Evolutionary conservation across 2,113 vertebrate genomes (phyloP), one percentile per base, ranked within the genome.

Genomic region (Chaetodon auriga): DNA sequence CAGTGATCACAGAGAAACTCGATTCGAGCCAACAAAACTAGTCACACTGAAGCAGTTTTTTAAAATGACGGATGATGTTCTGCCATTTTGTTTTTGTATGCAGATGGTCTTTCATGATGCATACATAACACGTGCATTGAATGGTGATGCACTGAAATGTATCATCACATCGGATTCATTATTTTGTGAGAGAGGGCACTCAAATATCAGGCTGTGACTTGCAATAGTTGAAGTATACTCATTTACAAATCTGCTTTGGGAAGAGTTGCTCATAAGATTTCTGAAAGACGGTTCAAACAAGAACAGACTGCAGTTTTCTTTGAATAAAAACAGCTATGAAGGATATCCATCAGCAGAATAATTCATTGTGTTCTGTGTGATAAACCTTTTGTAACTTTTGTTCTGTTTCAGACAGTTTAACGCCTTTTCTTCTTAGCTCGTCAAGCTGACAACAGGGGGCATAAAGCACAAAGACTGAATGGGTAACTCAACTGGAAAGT

Each of bases 1-100:
- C 58, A 83, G 43, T 79, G 49, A 86, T 81, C 46, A 77, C 23
- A 73, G 68, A 63, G 43, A 51, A 43, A 63, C 79, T 55, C 1
- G 13, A 14, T 79, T 55, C 1, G 16, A 14, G 54, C 62, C 74
- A 58, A 53, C 30, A 63, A 81, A 64, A 53, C 5, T 11, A 51
- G 19, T 74, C 53, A 69, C 41, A 41, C 18, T 21, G 36, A 72
- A 78, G 69, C 18, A 21, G 12, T 69, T 55, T 75, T 63, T 60
- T 65, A 15, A 14, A 78, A 75, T 62, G 51, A 55, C 18, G 23
- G 8, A 57, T 71, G 62, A 30, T 5, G 5, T 55, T 68, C 25
- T 61, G 21, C 35, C 6, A 25, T 64, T 80, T 53, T 57, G 21
- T 38, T 61, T 49, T 35, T 70, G 36, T 16, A 66, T 61, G 45